Evolutionary conservation across 2,797 vertebrate genomes (phyloP).

Genomic region (Pseudochirops cupreus): DNA sequence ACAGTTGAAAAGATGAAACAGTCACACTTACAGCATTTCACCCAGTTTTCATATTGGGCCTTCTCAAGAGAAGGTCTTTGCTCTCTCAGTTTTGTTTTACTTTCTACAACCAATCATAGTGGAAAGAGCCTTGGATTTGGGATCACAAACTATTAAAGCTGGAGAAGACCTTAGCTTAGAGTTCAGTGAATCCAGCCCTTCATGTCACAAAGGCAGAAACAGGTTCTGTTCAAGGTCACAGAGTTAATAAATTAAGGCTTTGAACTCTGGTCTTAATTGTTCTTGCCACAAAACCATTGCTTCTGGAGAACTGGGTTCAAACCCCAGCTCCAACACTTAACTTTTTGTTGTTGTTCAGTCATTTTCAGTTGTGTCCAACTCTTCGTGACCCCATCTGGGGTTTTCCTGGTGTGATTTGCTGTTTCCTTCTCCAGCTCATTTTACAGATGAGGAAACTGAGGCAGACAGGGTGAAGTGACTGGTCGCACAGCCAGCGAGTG

Average conservation of each 20-base stretch:
- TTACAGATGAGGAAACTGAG: background rate
- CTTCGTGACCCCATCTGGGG: background rate
- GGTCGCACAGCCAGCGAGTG: background rate
- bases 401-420: background rate
- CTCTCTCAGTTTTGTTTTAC: background rate
- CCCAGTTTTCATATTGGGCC: background rate
- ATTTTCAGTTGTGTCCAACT: background rate
- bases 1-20: background rate
- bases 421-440: background rate
- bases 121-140: background rate
- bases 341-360: background rate
- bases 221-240: background rate
- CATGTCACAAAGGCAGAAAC: background rate
- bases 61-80: background rate
- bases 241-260: background rate
- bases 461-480: background rate
- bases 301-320: background rate
- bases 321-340: background rate
- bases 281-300: background rate
- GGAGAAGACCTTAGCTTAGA: background rate
- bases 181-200: background rate
- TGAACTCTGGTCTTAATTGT: background rate
- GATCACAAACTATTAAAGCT: background rate
- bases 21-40: background rate
- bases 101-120: background rate